Evolutionary conservation across 2,888 invertebrate genomes (phyloP), one percentile per base, ranked within the genome.

Genomic region (Drosophila gaucha): DNA sequence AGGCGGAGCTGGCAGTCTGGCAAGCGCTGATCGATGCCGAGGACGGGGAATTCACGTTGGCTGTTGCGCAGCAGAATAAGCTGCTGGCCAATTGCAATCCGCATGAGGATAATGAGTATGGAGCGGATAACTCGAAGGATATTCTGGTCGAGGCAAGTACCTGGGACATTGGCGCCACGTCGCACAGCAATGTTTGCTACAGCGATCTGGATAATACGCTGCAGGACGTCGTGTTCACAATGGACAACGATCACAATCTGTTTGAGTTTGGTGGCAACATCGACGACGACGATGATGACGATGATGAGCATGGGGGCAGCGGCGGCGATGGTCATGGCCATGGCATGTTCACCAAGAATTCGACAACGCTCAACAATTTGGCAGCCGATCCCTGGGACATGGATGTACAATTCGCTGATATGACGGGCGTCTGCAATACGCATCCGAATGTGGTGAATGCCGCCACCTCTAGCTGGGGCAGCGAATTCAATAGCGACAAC

Each of bases 1-100:
- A 93, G 68, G 91, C 93, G 79, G 91, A 94, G 80, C 92, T 93
- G 38, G 38, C 91, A 93, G 67, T 93, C 52, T 92, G 92, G 90
- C 87, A 90, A 55, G 90, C 92, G 59, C 85, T 92, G 67, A 88
- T 88, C 44, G 85, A 91, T 72, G 70, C 79, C 43, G 86, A 88
- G 50, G 79, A 87, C 30, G 91, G 92, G 49, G 91, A 91, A 51
- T 86, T 91, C 20, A 86, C 86, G 2, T 72, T 86, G 57, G 89
- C 90, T 41, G 85, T 90, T 49, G 80, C 80, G 46, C 80, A 84
- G 60, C 92, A 92, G 74, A 89, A 58, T 16, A 90, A 90, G 68
- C 78, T 90, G 66, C 73, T 92, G 77, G 92, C 91, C 35, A 86
- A 91, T 68, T 90, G 90, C 56, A 90, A 91, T 83, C 90, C 91